Base-by-base conservation (phyloP, 2,888 invertebrate genomes). In the Drosophila quinaria region DNA sequence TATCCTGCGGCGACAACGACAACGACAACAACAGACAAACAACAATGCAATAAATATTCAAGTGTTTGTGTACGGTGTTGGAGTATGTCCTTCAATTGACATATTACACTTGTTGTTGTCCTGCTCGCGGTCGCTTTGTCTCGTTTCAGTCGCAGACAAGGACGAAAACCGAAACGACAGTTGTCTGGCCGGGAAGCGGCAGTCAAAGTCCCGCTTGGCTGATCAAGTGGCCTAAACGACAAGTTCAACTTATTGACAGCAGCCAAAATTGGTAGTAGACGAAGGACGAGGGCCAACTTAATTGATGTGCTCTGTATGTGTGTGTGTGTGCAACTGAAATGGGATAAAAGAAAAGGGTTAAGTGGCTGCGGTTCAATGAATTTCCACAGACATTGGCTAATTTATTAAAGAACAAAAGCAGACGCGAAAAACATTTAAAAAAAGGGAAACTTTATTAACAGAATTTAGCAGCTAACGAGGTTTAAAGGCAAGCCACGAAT, bases 41-140 rank as follows among this genome's bases (percentile, higher is more conserved):
- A 83, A 83, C 71, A 85, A 69, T 87, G 87, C 84, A 84, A 84
- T 84, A 87, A 84, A 87, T 84, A 87, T 71, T 78, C 78, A 72
- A 81, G 85, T 81, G 83, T 60, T 66, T 33, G 60, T 44, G 29
- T 44, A 31, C 55, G 50, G 64, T 55, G 66, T 66, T 33, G 41
- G 19, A 54, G 46, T 52, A 60, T 77, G 80, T 78, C 80, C 86
- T 86, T 86, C 87, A 86, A 81, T 86, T 88, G 86, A 86, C 88
- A 88, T 88, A 86, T 86, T 88, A 86, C 78, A 80, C 87, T 84
- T 87, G 85, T 81, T 77, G 70, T 77, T 76, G 67, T 56, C 66
- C 58, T 51, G 60, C 60, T 68, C 77, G 82, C 79, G 74, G 68
- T 50, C 55, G 68, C 64, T 80, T 70, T 85, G 78, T 66, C 77